A percentile compares a stretch with the other conserved stretches of the same genome.
Evolutionary conservation across 2,888 invertebrate species (phyloP).

Genomic region (Temnothorax unifasciatus): DNA sequence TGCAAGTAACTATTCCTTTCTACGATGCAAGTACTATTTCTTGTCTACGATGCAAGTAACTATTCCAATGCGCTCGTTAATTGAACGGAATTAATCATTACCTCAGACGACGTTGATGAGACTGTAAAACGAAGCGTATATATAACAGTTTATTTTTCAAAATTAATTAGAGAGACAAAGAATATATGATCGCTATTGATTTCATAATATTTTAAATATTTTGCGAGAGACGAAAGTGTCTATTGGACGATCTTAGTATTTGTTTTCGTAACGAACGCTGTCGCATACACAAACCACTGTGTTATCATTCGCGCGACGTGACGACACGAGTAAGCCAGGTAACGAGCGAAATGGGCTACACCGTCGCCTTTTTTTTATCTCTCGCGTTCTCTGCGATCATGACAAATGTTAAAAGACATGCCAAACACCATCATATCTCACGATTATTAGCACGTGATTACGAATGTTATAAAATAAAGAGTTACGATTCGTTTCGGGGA

Average conservation of each 20-base stretch:
- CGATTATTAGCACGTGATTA: neutral
- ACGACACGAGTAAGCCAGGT: neutral
- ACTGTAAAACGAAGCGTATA: neutral
- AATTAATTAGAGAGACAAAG: neutral
- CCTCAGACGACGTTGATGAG: neutral
- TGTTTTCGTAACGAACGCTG: neutral
- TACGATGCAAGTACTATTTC: too few species aligned
- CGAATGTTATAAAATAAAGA: neutral
- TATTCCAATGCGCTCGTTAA: neutral
- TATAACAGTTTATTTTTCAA: neutral
- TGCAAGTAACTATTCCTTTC: neutral
- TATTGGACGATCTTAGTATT: neutral
- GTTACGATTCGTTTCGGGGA: neutral
- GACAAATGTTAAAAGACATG: neutral
- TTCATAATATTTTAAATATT: neutral
- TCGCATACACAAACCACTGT: neutral
- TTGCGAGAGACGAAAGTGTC: neutral
- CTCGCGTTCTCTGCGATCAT: neutral
- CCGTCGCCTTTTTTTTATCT: neutral
- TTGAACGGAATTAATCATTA: slow-evolving; percentile 1
- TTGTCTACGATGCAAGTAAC: too few species aligned
- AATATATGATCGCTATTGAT: neutral
- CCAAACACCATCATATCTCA: neutral
- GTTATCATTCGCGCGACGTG: neutral
- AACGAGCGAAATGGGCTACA: neutral